Percentiles rank a stretch among this genome's conserved stretches.
Conservation (phyloP, 2,113 vertebrate genomes). For the Cyanocitta stelleri region DNA sequence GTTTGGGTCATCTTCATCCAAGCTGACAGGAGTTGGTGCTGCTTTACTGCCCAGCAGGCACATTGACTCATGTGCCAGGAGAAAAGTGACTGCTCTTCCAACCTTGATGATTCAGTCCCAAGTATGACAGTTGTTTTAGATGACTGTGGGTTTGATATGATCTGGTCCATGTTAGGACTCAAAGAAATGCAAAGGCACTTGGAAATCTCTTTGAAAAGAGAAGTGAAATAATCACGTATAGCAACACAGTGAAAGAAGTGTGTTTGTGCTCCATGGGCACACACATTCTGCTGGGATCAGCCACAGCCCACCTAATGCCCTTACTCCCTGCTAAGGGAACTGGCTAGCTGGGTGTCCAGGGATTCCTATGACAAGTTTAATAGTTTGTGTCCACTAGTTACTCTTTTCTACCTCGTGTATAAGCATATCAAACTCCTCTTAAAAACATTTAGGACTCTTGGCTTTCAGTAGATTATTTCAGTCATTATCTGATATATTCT, state of each 20-base stretch:
- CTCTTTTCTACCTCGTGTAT: neutral
- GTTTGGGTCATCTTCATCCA: neutral
- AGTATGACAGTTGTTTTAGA: neutral
- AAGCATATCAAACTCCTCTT: neutral
- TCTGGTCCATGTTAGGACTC: neutral
- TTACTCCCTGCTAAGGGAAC: neutral
- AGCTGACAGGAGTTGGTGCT: neutral
- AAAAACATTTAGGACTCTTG: neutral
- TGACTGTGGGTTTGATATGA: neutral
- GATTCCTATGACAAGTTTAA: neutral
- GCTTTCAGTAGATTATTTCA: neutral
- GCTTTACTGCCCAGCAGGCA: neutral
- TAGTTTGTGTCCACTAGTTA: neutral
- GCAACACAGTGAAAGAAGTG: neutral
- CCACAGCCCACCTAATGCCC: neutral
- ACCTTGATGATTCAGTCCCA: neutral
- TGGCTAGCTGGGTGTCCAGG: neutral
- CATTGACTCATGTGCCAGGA: neutral
- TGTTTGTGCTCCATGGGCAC: rapidly evolving
- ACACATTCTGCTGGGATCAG: neutral
- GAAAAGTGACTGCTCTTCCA: neutral
- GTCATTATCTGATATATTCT: neutral
- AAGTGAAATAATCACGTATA: neutral
- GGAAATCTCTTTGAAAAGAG: neutral
- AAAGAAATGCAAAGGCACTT: neutral